These are phyloP conservation scores for Lepilemur septentrionalis DNA, from an alignment of 2,797 vertebrate species.

Conservation along the genomic window DNA sequence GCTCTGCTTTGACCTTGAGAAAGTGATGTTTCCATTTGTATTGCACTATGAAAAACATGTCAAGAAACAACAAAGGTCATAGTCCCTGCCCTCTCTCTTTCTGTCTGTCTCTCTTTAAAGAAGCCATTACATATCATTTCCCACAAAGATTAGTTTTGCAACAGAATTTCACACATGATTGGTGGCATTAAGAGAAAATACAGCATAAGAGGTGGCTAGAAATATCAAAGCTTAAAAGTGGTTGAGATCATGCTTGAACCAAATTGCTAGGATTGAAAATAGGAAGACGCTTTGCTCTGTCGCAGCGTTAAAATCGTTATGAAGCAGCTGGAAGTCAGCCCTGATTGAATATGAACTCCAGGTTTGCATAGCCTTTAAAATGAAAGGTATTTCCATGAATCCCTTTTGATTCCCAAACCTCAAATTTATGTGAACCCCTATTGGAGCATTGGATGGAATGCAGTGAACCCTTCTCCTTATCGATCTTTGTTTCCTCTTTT, in stretches of 20 bases:
- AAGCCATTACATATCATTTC: constrained; percentile 78
- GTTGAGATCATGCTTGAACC: constrained; percentile 74
- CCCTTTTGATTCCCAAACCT: background rate
- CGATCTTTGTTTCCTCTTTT: background rate
- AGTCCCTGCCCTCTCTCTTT: background rate
- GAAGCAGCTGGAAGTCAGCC: constrained; percentile 54
- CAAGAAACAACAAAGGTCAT: constrained; percentile 72
- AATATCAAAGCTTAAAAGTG: constrained; percentile 79
- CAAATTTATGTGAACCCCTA: background rate
- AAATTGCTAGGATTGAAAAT: constrained; percentile 78
- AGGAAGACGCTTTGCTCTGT: constrained; percentile 72
- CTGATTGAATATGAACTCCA: constrained; percentile 42
- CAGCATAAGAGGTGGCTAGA: constrained; percentile 68
- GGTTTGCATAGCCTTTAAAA: constrained; percentile 58
- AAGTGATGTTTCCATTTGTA: constrained; percentile 77
- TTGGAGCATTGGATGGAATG: background rate
- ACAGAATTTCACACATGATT: constrained; percentile 82
- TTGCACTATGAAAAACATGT: constrained; percentile 69
- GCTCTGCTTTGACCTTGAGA: constrained; percentile 74
- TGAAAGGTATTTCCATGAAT: background rate
- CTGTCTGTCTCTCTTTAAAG: constrained; percentile 69
- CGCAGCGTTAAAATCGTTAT: constrained; percentile 54
- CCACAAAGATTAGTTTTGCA: constrained; percentile 82
- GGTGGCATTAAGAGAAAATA: constrained; percentile 78
- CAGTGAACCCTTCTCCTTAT: background rate